Conservation (phyloP, 2,113 vertebrate species). For the Genyomyrus donnyi region DNA sequence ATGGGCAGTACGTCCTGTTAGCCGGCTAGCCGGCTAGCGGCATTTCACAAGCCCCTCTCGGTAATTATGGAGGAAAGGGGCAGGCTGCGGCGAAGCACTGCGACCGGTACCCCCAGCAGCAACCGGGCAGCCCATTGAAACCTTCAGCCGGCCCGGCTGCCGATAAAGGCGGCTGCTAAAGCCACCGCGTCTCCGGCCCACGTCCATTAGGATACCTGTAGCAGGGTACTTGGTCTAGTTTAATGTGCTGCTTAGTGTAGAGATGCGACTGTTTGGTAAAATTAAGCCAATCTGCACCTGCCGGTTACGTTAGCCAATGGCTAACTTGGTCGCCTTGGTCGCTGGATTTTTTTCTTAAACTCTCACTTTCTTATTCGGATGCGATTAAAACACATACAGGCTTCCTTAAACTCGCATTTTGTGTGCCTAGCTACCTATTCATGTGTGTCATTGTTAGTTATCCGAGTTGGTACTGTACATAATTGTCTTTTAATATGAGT, state of each 20-base stretch:
- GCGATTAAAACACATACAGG: neutral
- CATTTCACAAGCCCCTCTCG: neutral
- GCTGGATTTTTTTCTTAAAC: neutral
- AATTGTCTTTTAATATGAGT: neutral
- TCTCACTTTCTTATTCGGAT: neutral
- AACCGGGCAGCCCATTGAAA: neutral
- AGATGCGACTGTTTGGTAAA: neutral
- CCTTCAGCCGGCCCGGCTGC: neutral
- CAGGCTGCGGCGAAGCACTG: neutral
- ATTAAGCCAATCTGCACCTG: neutral
- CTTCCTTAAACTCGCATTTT: neutral
- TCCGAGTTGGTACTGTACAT: neutral
- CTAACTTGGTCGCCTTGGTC: neutral
- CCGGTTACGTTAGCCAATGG: neutral
- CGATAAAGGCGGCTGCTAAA: neutral
- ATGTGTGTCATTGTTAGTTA: neutral
- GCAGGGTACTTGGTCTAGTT: neutral
- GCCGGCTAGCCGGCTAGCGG: neutral
- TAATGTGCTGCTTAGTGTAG: neutral
- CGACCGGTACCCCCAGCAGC: neutral
- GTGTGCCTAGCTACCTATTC: neutral
- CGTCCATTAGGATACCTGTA: neutral
- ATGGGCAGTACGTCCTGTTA: neutral
- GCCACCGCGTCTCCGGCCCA: neutral
- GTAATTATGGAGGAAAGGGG: neutral